These are phyloP conservation scores for Calyptomena viridis DNA, from an alignment of 2,113 vertebrate species.

Conservation along the genomic window DNA sequence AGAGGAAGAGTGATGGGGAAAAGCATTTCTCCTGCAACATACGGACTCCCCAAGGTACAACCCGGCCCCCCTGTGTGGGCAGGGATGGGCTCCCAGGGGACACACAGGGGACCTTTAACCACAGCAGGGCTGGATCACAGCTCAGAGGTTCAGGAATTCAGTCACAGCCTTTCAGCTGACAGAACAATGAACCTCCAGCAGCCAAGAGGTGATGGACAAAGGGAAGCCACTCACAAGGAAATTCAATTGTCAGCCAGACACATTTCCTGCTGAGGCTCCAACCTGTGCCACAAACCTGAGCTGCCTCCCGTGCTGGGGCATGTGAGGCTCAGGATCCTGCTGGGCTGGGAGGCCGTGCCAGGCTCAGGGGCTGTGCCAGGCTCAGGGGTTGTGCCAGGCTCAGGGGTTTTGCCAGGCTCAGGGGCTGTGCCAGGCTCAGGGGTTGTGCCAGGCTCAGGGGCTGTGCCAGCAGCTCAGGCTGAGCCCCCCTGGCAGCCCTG, in stretches of 20 bases:
- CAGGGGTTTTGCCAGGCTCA: too few relatives aligned
- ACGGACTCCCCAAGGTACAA: accelerated
- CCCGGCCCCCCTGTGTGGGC: neutral
- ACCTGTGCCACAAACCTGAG: neutral
- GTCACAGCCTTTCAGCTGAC: neutral
- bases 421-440: accelerated
- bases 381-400: neutral
- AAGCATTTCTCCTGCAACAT: accelerated
- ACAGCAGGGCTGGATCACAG: neutral
- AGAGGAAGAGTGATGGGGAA: neutral
- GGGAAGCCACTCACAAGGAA: neutral
- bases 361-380: neutral
- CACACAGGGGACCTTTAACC: neutral
- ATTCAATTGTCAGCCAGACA: neutral
- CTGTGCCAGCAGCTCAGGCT: neutral
- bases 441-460: neutral
- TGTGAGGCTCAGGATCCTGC: accelerated
- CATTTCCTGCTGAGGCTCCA: neutral
- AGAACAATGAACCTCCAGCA: conserved; percentile 8
- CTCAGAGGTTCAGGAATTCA: conserved; percentile 4
- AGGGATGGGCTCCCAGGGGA: neutral
- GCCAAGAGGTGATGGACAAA: conserved; percentile 2
- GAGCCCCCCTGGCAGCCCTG: neutral
- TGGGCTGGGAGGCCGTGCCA: neutral
- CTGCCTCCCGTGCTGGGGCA: neutral